Evolutionary conservation across 2,888 invertebrate species (phyloP).

Genomic region (Caenorhabditis doughertyi): DNA sequence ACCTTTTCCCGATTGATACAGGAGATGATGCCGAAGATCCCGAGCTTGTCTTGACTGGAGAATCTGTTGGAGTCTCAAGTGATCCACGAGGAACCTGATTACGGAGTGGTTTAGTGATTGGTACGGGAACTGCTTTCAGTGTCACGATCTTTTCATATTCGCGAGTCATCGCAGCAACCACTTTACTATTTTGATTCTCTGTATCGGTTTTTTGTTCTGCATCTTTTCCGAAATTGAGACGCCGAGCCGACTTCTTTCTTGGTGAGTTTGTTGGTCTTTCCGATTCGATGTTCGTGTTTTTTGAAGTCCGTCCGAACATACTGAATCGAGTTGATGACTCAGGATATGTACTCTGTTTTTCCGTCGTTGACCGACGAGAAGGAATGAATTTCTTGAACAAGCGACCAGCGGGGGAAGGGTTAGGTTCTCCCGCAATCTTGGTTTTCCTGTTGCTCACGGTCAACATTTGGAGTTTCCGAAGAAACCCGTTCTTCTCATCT

Average conservation of each 20-base stretch:
- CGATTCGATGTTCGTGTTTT: conserved; percentile 9
- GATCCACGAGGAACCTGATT: conserved; percentile 41
- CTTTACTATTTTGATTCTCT: background rate
- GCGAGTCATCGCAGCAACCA: conserved; percentile 38
- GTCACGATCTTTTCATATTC: conserved; percentile 25
- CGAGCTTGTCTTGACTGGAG: conserved; percentile 25
- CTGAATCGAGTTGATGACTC: conserved; percentile 8
- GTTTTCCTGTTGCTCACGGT: conserved; percentile 32
- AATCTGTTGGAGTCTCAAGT: conserved; percentile 43
- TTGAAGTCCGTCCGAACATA: conserved; percentile 6
- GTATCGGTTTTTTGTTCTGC: background rate
- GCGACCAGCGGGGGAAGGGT: conserved; percentile 9
- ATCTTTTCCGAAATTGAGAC: conserved; percentile 32
- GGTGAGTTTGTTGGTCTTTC: background rate
- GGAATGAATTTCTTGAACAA: conserved; percentile 39
- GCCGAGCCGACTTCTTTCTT: conserved; percentile 44
- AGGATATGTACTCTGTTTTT: background rate
- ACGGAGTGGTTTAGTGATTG: conserved; percentile 18
- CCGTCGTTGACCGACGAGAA: conserved; percentile 4
- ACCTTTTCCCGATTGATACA: too few species aligned
- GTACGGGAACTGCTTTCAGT: conserved; percentile 4
- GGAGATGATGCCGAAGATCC: conserved; percentile 6
- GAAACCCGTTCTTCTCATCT: conserved; percentile 57
- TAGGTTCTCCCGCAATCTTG: background rate
- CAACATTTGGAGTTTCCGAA: conserved; percentile 52